Evolutionary conservation across 2,797 vertebrate genomes (phyloP).

Genomic region (Gymnothorax javanicus): DNA sequence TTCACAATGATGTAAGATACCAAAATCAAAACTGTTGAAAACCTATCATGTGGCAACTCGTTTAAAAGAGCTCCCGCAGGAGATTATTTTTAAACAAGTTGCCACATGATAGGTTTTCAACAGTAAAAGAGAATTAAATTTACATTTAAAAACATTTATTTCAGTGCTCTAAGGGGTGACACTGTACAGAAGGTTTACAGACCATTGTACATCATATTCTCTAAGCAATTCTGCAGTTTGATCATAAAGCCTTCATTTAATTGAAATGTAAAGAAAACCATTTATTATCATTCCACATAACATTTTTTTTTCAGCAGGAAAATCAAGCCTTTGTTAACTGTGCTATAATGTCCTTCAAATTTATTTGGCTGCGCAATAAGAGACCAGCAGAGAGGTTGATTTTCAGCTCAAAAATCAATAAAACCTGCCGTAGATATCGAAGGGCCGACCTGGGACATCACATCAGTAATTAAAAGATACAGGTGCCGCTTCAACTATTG

Average conservation of each 20-base stretch:
- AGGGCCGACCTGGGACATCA: neutral
- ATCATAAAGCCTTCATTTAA: neutral
- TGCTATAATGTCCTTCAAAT: neutral
- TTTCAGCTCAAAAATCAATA: neutral
- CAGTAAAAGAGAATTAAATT: no score
- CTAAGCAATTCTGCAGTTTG: neutral
- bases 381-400: neutral
- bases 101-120: no score
- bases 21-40: no score
- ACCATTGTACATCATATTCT: neutral
- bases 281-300: neutral
- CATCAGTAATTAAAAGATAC: neutral
- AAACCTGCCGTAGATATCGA: neutral
- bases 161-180: no score
- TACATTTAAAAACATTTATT: no score
- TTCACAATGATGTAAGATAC: no score
- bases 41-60: no score
- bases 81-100: no score
- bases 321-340: neutral
- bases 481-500: neutral
- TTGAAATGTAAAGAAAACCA: neutral
- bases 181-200: no score
- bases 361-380: neutral
- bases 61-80: no score
- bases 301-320: neutral